These are phyloP conservation scores for Drosophila tani DNA, from an alignment of 1,140 invertebrate genomes.

Conservation along the genomic window DNA sequence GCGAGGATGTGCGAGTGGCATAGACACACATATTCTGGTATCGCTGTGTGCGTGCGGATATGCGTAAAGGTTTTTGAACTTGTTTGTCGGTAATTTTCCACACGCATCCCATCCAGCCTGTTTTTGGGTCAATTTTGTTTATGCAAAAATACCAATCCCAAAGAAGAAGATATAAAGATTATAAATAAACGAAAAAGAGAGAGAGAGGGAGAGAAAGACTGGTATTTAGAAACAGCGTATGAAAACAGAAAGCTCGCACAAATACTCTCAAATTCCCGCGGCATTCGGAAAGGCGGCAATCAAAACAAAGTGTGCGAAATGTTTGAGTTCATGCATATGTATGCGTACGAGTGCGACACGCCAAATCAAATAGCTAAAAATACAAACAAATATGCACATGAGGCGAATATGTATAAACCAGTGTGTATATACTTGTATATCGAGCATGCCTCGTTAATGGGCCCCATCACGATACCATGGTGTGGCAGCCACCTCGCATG, in stretches of 20 bases:
- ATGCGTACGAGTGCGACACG: conserved; percentile 21
- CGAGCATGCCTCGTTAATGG: conserved; percentile 48
- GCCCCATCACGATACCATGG: conserved; percentile 38
- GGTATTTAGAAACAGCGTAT: conserved; percentile 75
- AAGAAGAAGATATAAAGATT: conserved; percentile 35
- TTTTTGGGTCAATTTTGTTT: conserved; percentile 67
- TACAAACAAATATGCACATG: conserved; percentile 44
- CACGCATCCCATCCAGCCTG: conserved; percentile 38
- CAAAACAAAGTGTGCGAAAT: conserved; percentile 80
- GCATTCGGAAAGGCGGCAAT: conserved; percentile 49
- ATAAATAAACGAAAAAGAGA: conserved; percentile 14
- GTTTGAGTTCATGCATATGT: conserved; percentile 54
- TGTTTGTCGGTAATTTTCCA: conserved; percentile 66
- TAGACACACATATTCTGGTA: background rate
- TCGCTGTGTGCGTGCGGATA: conserved; percentile 30
- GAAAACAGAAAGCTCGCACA: conserved; percentile 61
- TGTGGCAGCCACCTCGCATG: conserved; percentile 28
- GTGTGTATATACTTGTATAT: conserved; percentile 16
- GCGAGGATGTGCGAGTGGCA: conserved; percentile 18
- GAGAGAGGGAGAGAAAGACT: conserved; percentile 15
- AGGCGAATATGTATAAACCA: conserved; percentile 22
- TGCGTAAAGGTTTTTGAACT: conserved; percentile 63
- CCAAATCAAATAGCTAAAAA: conserved; percentile 56
- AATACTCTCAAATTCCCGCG: conserved; percentile 13
- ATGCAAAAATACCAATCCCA: conserved; percentile 42